Conservation (phyloP, 2,797 vertebrate species). For the Danio jaintianensis region DNA sequence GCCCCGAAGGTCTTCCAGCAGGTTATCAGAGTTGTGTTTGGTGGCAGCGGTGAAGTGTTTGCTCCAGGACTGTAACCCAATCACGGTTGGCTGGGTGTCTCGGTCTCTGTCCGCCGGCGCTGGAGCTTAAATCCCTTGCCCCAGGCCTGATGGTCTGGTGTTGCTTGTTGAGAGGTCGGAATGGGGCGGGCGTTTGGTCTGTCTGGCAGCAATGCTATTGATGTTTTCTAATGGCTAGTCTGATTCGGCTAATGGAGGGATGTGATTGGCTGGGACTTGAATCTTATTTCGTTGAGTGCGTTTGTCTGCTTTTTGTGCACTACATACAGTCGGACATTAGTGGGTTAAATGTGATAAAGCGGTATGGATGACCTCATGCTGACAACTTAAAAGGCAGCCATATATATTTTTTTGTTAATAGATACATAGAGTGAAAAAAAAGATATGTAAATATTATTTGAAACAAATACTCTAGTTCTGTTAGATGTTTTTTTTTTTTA, state of each 20-base stretch:
- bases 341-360: not conserved
- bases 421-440: no score
- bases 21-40: constrained; percentile 1
- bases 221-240: constrained; percentile 54
- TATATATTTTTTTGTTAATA: no score
- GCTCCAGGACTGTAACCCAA: constrained; percentile 3
- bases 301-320: not conserved
- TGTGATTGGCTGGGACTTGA: constrained; percentile 39
- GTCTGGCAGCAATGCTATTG: constrained; percentile 46
- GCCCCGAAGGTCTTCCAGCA: not conserved
- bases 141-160: not conserved
- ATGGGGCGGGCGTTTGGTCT: not conserved
- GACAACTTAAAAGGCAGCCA: no score
- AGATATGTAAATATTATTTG: no score
- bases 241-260: constrained; percentile 55
- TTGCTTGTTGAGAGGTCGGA: not conserved
- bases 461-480: no score
- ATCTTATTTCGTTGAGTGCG: constrained; percentile 20
- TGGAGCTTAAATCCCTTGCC: constrained; percentile 10
- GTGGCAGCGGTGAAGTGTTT: constrained; percentile 1
- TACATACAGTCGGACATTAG: not conserved
- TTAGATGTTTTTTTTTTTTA: no score
- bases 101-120: not conserved
- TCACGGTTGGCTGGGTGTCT: not conserved
- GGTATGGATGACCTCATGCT: no score